Base-by-base conservation (phyloP, 2,888 invertebrate genomes). In the Conops quadrifasciatus region DNA sequence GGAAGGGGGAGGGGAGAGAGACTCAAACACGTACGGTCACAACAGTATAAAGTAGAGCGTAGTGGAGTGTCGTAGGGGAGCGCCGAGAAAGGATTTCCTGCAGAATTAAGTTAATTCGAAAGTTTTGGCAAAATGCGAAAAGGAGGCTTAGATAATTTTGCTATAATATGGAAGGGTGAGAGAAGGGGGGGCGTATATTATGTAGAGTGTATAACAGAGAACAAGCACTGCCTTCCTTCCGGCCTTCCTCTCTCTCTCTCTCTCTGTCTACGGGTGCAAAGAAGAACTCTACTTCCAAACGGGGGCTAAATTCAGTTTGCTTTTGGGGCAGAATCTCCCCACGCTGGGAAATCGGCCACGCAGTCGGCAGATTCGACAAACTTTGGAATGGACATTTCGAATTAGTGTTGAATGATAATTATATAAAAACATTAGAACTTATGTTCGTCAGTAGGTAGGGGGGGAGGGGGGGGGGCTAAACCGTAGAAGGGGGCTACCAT, bases 391-490 rank as follows among this genome's bases (percentile, higher is more conserved):
- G 75, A 74, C 74, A 73, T 74, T 75, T 70, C 74, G 75, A 73
- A 75, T 74, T 75, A 74, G 74, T 74, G 75, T 72, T 75, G 75
- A 75, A 75, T 75, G 74, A 74, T 74, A 75, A 75, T 75, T 75
- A 75, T 74, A 74, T 73, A 62, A 49, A 73, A 72, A 72, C 64
- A 70, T 73, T 66, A 59, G 64, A 64, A 21, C 63, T 49, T 30
- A 21, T 58, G 24, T 30, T 30, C 45, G 9, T 47, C 15, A 45
- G 19, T 21, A 56, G 26, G 71, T 36, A 28, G 58, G 24, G 26
- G 63, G n/a, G 36, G n/a, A 11, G 58, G 15, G 26, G 51, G 47
- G 51, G 62, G 13, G 47, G 45, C 13, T 9, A 13, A 45, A 59
- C 16, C 24, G 11, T n/a, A 15, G 59, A 45, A n/a, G 15, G n/a